Evolutionary conservation across 2,113 vertebrate genomes (phyloP), one percentile per base, ranked within the genome.

Genomic region (Paralichthys olivaceus): DNA sequence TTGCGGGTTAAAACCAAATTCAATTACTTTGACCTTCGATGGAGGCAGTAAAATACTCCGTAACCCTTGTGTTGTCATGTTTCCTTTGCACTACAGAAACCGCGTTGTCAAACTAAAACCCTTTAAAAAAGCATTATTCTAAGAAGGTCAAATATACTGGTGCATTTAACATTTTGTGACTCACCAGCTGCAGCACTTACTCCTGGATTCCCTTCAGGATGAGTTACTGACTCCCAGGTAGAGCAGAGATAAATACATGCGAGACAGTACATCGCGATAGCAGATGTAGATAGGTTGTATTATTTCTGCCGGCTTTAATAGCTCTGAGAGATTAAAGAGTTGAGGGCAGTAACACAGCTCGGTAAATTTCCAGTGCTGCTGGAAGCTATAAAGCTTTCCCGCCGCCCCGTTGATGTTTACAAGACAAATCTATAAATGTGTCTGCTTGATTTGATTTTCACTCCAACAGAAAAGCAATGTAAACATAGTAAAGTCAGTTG

Each of bases 1-100:
- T 65, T 12, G 45, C 20, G 62, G 70, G 67, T 49, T 59, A 37
- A 29, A 37, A 37, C 37, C 37, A 78, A 64, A 81, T 32, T 86
- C 81, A 84, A 81, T 84, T 82, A 80, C 64, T 75, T 84, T 75
- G 69, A 74, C 59, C 29, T 53, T 72, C 57, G 73, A 60, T 59
- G 45, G 76, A 57, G 64, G 25, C 78, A 67, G 69, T 65, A 75
- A 45, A 84, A 76, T 63, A 67, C 25, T 70, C 64, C 40, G 53
- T 64, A 79, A 59, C 84, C 81, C 76, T 77, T 65, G 73, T 34
- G 1, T 45, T 45, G 3, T 45, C 43, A 45, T 4, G 6, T 55
- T 80, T 20, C 40, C 32, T 64, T 59, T 61, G 58, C 68, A 72
- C 70, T 51, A 56, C 68, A 53, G 49, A 56, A 78, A 69, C n/a